These are phyloP conservation scores for Sarcoramphus papa DNA, from an alignment of 2,797 vertebrate species.

Conservation along the genomic window DNA sequence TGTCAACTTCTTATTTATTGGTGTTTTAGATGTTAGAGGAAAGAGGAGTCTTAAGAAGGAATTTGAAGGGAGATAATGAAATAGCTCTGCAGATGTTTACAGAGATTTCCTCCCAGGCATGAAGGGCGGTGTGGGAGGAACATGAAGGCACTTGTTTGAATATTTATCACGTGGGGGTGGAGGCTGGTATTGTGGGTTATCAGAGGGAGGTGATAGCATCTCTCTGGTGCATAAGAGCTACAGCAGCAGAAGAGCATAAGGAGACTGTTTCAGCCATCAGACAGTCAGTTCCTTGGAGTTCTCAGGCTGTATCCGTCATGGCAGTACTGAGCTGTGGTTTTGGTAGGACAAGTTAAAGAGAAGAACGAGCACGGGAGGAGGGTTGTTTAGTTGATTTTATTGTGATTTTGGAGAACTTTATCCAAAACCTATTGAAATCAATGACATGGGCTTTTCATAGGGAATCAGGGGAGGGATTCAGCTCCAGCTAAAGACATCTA, in stretches of 20 bases:
- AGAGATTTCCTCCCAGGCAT: slow-evolving; percentile 16
- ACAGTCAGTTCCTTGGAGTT: neutral
- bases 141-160: slow-evolving; percentile 8
- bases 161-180: slow-evolving; percentile 23
- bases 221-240: neutral
- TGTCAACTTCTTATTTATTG: neutral
- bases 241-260: neutral
- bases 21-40: neutral
- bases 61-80: slow-evolving; percentile 2
- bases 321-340: neutral
- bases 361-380: neutral
- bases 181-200: neutral
- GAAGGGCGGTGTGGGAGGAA: slow-evolving; percentile 32
- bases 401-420: neutral
- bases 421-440: neutral
- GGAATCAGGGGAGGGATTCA: neutral
- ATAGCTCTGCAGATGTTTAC: slow-evolving; percentile 28
- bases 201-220: neutral
- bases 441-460: neutral
- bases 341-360: neutral
- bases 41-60: neutral
- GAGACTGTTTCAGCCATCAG: neutral
- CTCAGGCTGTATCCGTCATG: neutral
- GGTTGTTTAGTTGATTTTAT: neutral
- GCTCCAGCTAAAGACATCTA: neutral